Evolutionary conservation across 2,888 invertebrate genomes (phyloP), one percentile per base, ranked within the genome.

Genomic region (Drosophila villosipedis): DNA sequence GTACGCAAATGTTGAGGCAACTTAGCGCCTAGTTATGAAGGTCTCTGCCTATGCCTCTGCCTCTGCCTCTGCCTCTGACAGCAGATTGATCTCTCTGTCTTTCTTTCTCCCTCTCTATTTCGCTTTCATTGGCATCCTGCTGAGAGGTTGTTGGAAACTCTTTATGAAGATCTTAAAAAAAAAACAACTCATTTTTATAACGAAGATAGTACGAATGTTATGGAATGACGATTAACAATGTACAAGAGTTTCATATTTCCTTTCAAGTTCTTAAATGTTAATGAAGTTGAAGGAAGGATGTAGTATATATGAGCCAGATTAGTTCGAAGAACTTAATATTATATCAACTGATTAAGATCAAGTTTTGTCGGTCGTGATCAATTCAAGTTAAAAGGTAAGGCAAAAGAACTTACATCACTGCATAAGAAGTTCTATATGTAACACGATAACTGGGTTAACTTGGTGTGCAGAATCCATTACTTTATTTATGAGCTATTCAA

Each of bases 1-100:
- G 78, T 77, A 81, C 73, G 79, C 79, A 79, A 79, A 81, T 79
- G 79, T 77, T 73, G 81, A 35, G 54, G 52, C 79, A 77, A 79
- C 78, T 79, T 79, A 79, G 79, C 79, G 79, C 79, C 79, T 79
- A 49, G 81, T 81, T 81, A 79, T 61, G 47, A 52, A 31, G 28
- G 59, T 60, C 43, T 39, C 39, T 37, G 10, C 25, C 35, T 9
- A 39, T 30, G 58, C 19, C 35, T 16, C 43, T 25, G 58, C 43
- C 43, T 53, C 43, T 55, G 55, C 25, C 35, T 16, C 49, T 30
- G 58, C 49, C 43, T 53, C 52, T 55, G 55, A 31, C 65, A 63
- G 53, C 63, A 52, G 39, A 72, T 64, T 72, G 71, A 72, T 54
- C 62, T 43, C 28, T n/a, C 53, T 28, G 33, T 43, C n/a, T 59